Evolutionary conservation across 2,113 vertebrate species (phyloP).

Genomic region (Elephantulus edwardii): DNA sequence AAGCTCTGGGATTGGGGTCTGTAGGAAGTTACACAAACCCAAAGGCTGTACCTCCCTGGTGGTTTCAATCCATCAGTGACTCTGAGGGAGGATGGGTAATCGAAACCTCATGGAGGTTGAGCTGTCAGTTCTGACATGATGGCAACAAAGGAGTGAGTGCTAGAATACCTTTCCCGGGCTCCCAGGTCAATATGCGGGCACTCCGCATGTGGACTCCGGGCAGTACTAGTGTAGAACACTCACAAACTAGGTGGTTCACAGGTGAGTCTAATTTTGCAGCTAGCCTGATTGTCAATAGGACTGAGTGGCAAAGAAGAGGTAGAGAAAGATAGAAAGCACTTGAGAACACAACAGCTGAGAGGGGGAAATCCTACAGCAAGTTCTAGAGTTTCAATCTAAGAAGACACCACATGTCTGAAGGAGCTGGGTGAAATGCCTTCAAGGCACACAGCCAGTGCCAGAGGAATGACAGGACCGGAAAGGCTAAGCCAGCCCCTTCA

Average conservation of each 20-base stretch:
- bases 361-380: neutral
- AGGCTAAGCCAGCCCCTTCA: neutral
- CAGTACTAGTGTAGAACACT: neutral
- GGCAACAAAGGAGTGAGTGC: too few relatives aligned
- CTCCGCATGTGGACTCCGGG: fast-evolving
- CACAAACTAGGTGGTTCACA: neutral
- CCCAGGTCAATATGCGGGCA: neutral
- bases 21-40: too few relatives aligned
- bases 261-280: neutral
- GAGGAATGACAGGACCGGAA: neutral
- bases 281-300: neutral
- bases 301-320: neutral
- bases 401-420: neutral
- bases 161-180: neutral
- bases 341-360: neutral
- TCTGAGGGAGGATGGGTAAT: too few relatives aligned
- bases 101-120: too few relatives aligned
- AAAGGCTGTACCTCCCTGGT: too few relatives aligned
- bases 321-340: neutral
- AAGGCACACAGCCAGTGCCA: neutral
- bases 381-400: neutral
- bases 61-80: too few relatives aligned
- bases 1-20: too few relatives aligned
- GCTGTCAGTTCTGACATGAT: too few relatives aligned
- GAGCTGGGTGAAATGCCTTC: neutral